Evolutionary conservation across 2,113 vertebrate genomes (phyloP), one percentile per base, ranked within the genome.

Genomic region (Sarotherodon lohbergeri): DNA sequence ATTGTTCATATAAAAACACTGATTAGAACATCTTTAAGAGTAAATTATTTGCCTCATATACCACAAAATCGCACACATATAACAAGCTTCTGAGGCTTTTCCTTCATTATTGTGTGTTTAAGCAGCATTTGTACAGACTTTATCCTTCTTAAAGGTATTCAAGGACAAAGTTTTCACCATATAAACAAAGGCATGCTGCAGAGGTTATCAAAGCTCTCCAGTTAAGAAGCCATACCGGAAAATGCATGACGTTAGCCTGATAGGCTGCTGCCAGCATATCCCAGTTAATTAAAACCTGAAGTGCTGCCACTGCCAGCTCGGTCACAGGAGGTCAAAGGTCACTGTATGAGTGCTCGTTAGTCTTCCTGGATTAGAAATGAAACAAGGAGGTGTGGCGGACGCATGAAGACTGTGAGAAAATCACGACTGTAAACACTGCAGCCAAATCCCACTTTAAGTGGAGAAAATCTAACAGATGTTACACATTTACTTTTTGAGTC

Each of bases 161-260:
- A 86, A 87, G 73, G 78, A 54, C 66, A 83, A 91, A 84, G 68
- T 41, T 88, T 39, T 41, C 50, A 12, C 54, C 61, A 41, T 59
- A 89, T 88, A 55, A 89, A 86, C 36, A 81, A 81, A 85, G 82
- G 6, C 9, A 11, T 14, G 9, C n/a, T 63, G 13, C 54, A 46
- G 61, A 86, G 87, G 82, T 93, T 93, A 94, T 93, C 88, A 88
- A 4, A 4, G 55, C 52, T 50, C 59, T 13, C 71, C 76, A 76
- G 80, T 91, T 59, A 27, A 91, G 86, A 79, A 80, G 43, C 89
- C 86, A 90, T 22, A 55, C 81, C 56, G 83, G 91, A 86, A 91
- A 92, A 95, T 89, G 90, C 48, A 80, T 92, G 86, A 94, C 12
- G 78, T 89, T 54, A 89, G 71, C 86, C 84, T 93, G 88, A 93